Percentiles rank a stretch among this genome's conserved stretches.
Conservation (phyloP, 2,888 invertebrate species). For the Pelosia muscerda region DNA sequence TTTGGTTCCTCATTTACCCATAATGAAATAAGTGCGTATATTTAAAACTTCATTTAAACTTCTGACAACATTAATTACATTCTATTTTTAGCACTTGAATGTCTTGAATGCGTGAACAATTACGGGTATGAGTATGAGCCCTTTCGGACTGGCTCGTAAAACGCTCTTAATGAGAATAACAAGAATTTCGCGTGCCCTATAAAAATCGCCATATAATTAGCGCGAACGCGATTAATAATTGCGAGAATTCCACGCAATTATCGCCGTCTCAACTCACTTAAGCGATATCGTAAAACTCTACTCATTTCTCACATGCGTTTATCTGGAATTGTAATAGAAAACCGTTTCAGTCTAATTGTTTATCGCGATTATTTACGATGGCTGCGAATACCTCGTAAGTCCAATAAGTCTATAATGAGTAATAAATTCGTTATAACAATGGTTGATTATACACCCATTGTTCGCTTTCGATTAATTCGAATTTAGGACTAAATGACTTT, state of each 20-base stretch:
- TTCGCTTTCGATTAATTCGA: constrained; percentile 14
- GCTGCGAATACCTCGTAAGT: constrained; percentile 59
- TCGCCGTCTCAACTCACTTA: constrained; percentile 10
- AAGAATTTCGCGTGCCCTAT: constrained; percentile 8
- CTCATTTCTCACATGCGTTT: constrained; percentile 7
- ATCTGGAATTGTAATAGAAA: constrained; percentile 41
- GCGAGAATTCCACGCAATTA: constrained; percentile 15
- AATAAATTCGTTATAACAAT: constrained; percentile 63
- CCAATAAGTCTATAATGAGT: constrained; percentile 56
- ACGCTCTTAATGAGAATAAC: constrained; percentile 3
- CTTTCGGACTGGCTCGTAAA: constrained; percentile 6
- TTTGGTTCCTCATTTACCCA: no score
- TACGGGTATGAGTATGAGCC: no score
- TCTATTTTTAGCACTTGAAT: constrained; percentile 13
- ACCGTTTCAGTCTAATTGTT: constrained; percentile 60
- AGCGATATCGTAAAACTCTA: background rate
- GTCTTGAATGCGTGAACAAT: constrained; percentile 10
- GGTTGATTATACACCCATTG: constrained; percentile 51
- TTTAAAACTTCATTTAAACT: background rate
- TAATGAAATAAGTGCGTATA: no score
- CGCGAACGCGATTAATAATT: constrained; percentile 10
- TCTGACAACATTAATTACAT: background rate
- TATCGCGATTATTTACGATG: constrained; percentile 52
- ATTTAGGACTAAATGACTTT: constrained; percentile 15
- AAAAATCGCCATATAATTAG: constrained; percentile 13